These are phyloP conservation scores for Rhagoletis pomonella DNA, from an alignment of 1,140 invertebrate species.

Conservation along the genomic window DNA sequence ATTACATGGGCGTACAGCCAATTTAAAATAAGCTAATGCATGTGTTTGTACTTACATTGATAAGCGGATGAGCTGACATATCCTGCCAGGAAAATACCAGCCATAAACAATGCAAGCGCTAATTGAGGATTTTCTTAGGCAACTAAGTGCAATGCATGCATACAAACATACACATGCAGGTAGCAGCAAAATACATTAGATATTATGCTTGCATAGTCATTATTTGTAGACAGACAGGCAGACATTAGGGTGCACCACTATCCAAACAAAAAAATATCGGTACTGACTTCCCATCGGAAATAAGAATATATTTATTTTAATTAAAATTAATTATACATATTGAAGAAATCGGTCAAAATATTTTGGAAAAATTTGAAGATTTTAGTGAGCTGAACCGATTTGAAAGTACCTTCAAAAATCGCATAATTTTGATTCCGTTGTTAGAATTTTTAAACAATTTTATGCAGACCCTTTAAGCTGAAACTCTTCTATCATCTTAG, in stretches of 20 bases:
- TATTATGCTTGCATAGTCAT: background rate
- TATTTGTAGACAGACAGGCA: background rate
- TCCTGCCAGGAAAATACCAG: slow-evolving; percentile 34
- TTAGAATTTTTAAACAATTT: too few species aligned
- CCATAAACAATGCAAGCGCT: slow-evolving; percentile 36
- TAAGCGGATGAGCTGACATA: slow-evolving; percentile 40
- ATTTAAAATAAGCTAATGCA: background rate
- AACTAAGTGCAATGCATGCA: background rate
- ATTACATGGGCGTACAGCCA: background rate
- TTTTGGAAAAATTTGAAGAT: too few species aligned
- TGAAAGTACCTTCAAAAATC: too few species aligned
- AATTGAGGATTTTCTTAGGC: slow-evolving; percentile 46
- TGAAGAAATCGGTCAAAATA: too few species aligned
- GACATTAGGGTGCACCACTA: background rate
- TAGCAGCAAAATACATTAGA: background rate
- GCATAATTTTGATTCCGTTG: too few species aligned
- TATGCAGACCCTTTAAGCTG: too few species aligned
- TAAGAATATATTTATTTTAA: too few species aligned
- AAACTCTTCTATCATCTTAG: too few species aligned
- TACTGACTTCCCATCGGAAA: too few species aligned
- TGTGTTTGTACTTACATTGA: background rate
- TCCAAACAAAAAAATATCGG: background rate
- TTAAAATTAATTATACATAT: too few species aligned
- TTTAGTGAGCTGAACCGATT: too few species aligned
- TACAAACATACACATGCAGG: background rate